A percentile compares a stretch with the other conserved stretches of the same genome.
Evolutionary conservation across 2,113 vertebrate genomes (phyloP).

Genomic region (Uria aalge): DNA sequence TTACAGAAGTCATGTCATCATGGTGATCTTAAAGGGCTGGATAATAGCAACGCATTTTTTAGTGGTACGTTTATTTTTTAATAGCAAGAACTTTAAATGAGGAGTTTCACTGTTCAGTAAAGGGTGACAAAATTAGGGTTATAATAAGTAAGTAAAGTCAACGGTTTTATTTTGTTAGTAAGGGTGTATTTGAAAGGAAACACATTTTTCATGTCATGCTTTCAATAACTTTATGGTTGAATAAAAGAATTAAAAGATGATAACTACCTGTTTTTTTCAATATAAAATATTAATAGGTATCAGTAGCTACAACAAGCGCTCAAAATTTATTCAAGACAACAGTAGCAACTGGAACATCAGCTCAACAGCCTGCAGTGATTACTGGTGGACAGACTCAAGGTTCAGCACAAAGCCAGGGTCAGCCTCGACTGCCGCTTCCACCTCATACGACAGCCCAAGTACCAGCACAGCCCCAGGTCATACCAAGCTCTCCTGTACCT

Average conservation of each 20-base stretch:
- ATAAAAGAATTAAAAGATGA: not conserved
- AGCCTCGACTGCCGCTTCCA: not conserved
- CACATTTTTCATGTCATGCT: not conserved
- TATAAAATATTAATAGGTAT: conserved; percentile 9
- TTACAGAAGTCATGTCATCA: not conserved
- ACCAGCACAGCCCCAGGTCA: conserved; percentile 54
- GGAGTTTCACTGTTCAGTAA: not conserved
- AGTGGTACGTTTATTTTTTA: not conserved
- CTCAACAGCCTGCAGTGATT: conserved; percentile 71
- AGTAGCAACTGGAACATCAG: conserved; percentile 65
- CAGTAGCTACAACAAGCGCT: not conserved
- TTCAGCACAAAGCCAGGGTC: conserved; percentile 56
- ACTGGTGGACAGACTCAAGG: conserved; percentile 35
- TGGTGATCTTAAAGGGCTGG: not conserved
- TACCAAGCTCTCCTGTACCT: conserved; percentile 68
- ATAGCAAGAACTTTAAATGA: not conserved
- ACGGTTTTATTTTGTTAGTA: not conserved
- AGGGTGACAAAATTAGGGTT: not conserved
- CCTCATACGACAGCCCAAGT: conserved; percentile 42
- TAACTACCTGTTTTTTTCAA: not conserved
- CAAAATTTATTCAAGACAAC: conserved; percentile 56
- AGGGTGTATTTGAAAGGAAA: not conserved
- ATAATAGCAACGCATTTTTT: not conserved
- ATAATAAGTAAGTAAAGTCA: not conserved
- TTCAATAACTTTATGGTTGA: not conserved